Percentiles rank a stretch among this genome's conserved stretches.
Evolutionary conservation across 1,140 invertebrate genomes (phyloP).

Genomic region (Periplaneta americana): DNA sequence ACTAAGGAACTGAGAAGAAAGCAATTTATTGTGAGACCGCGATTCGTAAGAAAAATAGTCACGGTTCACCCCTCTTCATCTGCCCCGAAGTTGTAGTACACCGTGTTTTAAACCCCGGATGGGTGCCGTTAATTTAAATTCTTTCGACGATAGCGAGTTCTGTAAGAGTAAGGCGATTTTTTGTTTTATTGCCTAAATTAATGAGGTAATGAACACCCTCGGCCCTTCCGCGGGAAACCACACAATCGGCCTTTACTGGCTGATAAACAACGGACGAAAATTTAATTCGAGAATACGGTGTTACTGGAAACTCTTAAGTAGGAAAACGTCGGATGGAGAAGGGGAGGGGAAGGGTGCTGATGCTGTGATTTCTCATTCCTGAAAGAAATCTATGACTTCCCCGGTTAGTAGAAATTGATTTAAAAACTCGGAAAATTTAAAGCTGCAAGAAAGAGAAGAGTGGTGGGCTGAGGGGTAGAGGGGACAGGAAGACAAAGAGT

Average conservation of each 20-base stretch:
- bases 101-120: neutral
- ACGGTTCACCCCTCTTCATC: too few species aligned
- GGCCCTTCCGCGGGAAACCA: neutral
- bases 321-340: neutral
- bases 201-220: neutral
- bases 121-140: neutral
- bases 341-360: neutral
- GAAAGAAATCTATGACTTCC: slow-evolving; percentile 8
- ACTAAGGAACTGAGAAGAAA: too few species aligned
- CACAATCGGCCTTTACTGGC: neutral
- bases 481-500: neutral
- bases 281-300: neutral
- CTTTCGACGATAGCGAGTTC: neutral
- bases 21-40: too few species aligned
- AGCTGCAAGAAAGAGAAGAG: neutral
- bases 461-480: too few species aligned
- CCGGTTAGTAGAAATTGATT: slow-evolving; percentile 7
- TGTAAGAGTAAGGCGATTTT: neutral
- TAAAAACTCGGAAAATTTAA: slow-evolving; percentile 10
- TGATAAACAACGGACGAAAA: neutral
- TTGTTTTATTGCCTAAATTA: neutral
- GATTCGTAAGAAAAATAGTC: too few species aligned
- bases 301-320: neutral
- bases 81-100: neutral
- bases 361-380: slow-evolving; percentile 7